phyloP scores from a whole-genome alignment of 2,888 invertebrate genomes.

The Acanthosepion pharaonis region DNA sequence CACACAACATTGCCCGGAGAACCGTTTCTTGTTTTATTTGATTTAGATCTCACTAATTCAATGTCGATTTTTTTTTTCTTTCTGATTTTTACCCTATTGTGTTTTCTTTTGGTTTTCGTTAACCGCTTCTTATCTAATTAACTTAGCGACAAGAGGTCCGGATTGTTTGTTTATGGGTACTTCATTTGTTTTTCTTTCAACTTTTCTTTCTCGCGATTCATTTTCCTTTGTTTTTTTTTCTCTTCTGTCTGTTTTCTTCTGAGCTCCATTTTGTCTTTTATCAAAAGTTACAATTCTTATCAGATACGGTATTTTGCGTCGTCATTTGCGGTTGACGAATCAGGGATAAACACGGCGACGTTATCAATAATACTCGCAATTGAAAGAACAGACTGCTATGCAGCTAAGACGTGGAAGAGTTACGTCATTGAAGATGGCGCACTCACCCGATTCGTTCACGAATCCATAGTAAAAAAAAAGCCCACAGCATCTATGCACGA shows the following conservation, averaged over 20 bases:
- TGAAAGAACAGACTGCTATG: background rate
- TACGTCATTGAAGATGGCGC: background rate
- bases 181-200: background rate
- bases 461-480: background rate
- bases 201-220: no score
- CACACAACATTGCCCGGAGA: background rate
- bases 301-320: slow-evolving; percentile 20
- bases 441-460: background rate
- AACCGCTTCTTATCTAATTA: slow-evolving; percentile 9
- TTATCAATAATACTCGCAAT: background rate
- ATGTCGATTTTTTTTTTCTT: background rate
- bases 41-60: background rate
- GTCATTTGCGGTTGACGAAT: background rate
- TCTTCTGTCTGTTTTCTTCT: background rate
- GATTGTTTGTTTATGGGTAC: background rate
- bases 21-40: background rate
- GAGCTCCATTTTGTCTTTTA: background rate
- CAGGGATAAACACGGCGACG: background rate
- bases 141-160: background rate
- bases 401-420: background rate
- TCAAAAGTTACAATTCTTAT: background rate
- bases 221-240: background rate
- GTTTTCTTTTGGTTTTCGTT: background rate
- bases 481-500: background rate
- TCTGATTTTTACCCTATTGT: background rate